These are phyloP conservation scores for Drosophila pseudotakahashii DNA, from an alignment of 2,888 invertebrate genomes.

Conservation along the genomic window DNA sequence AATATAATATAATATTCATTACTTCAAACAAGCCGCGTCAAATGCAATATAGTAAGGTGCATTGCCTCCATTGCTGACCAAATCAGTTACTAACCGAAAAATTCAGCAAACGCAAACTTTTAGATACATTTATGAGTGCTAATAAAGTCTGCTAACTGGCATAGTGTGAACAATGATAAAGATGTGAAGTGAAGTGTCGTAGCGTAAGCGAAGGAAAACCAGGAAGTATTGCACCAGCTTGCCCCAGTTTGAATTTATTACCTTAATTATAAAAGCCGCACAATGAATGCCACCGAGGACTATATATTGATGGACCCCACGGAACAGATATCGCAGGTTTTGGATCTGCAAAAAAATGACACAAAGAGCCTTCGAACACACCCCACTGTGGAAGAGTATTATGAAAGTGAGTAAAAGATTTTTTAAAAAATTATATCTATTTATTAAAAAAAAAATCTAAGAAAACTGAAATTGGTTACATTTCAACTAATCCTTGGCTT, in stretches of 20 bases:
- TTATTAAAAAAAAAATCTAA: too few species aligned
- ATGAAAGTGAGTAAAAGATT: constrained; percentile 68
- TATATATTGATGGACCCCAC: constrained; percentile 25
- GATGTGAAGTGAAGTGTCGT: constrained; percentile 47
- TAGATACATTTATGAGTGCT: constrained; percentile 45
- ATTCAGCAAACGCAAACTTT: constrained; percentile 22
- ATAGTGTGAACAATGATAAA: constrained; percentile 50
- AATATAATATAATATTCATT: constrained; percentile 11
- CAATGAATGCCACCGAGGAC: constrained; percentile 44
- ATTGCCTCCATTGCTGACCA: not conserved
- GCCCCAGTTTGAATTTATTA: constrained; percentile 58
- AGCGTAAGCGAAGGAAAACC: constrained; percentile 24
- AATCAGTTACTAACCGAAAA: not conserved
- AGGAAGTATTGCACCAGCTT: constrained; percentile 51
- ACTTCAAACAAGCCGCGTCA: constrained; percentile 1
- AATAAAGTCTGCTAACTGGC: constrained; percentile 26
- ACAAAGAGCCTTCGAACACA: constrained; percentile 57
- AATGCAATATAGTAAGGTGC: constrained; percentile 9
- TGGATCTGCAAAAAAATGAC: constrained; percentile 34
- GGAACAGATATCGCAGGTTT: constrained; percentile 26
- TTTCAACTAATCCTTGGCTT: not conserved
- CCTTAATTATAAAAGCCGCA: constrained; percentile 18
- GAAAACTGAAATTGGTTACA: not conserved
- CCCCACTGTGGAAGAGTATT: constrained; percentile 79
- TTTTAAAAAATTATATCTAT: not conserved